Percentiles rank a stretch among this genome's conserved stretches.
Conservation (phyloP, 2,888 invertebrate genomes). For the Gymnoscelis rufifasciata region DNA sequence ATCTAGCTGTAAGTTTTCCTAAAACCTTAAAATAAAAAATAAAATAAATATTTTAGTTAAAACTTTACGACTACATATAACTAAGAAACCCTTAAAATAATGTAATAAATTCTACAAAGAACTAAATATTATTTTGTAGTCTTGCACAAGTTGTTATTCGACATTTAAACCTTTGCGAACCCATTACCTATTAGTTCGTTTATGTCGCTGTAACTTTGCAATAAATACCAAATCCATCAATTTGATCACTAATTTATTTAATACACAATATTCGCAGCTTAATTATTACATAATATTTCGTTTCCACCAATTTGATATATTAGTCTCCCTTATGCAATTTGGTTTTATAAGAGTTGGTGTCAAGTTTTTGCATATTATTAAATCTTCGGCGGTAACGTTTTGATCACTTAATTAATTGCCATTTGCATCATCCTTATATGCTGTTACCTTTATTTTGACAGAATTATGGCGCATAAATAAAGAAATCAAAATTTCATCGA, state of each 20-base stretch:
- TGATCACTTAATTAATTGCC: constrained; percentile 6
- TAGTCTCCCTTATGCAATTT: constrained; percentile 22
- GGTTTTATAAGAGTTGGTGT: constrained; percentile 21
- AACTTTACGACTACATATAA: too few species aligned
- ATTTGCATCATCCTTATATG: constrained; percentile 8
- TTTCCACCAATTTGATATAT: constrained; percentile 19
- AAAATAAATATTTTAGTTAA: too few species aligned
- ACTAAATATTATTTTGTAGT: too few species aligned
- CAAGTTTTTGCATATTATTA: constrained; percentile 21
- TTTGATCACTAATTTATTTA: constrained; percentile 10
- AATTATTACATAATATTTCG: constrained; percentile 21
- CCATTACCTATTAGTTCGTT: too few species aligned
- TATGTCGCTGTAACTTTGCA: too few species aligned
- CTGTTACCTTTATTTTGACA: constrained; percentile 2
- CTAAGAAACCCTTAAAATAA: too few species aligned
- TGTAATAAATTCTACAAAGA: too few species aligned
- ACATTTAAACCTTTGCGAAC: too few species aligned
- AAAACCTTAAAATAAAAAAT: too few species aligned
- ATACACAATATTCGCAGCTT: constrained; percentile 16
- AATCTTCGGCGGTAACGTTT: constrained; percentile 9
- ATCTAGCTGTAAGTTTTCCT: too few species aligned
- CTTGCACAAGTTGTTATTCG: too few species aligned
- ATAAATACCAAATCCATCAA: constrained; percentile 15
- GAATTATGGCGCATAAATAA: not conserved
- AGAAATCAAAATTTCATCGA: not conserved